Conservation (phyloP, 1,140 invertebrate species). For the Megalonaias nervosa region DNA sequence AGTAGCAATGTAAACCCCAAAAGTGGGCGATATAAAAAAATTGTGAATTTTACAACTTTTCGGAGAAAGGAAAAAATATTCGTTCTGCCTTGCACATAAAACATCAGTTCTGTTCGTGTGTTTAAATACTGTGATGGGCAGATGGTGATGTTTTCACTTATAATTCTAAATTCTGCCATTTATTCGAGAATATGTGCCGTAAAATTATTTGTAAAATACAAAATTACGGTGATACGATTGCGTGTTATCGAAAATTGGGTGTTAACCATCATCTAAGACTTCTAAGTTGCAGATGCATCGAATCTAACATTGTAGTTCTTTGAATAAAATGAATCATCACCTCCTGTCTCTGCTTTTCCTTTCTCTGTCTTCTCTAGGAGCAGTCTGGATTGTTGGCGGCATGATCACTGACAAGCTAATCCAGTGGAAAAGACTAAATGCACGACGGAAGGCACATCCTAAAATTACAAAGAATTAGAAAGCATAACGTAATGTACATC, state of each 20-base stretch:
- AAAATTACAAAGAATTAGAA: background rate
- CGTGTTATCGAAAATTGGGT: too few relatives aligned
- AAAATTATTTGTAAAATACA: background rate
- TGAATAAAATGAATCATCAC: background rate
- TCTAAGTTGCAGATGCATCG: background rate
- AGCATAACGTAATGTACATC: too few relatives aligned
- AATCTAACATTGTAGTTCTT: background rate
- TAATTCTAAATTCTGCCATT: background rate
- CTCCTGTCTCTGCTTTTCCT: slow-evolving; percentile 45
- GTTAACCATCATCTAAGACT: too few relatives aligned
- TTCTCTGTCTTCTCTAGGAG: slow-evolving; percentile 54
- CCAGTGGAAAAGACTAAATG: background rate
- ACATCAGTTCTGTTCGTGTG: too few relatives aligned
- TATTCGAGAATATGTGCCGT: background rate
- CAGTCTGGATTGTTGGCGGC: slow-evolving; percentile 64
- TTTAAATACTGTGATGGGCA: too few relatives aligned
- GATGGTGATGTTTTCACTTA: too few relatives aligned
- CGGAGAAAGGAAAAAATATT: too few relatives aligned
- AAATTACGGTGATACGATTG: background rate
- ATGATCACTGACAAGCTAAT: slow-evolving; percentile 30
- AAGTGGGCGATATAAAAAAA: too few relatives aligned
- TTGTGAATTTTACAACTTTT: too few relatives aligned
- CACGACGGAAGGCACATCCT: background rate
- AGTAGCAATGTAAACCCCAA: too few relatives aligned
- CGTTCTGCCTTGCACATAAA: too few relatives aligned